Base-by-base conservation (phyloP, 2,113 vertebrate species). In the Phoenicopterus ruber region DNA sequence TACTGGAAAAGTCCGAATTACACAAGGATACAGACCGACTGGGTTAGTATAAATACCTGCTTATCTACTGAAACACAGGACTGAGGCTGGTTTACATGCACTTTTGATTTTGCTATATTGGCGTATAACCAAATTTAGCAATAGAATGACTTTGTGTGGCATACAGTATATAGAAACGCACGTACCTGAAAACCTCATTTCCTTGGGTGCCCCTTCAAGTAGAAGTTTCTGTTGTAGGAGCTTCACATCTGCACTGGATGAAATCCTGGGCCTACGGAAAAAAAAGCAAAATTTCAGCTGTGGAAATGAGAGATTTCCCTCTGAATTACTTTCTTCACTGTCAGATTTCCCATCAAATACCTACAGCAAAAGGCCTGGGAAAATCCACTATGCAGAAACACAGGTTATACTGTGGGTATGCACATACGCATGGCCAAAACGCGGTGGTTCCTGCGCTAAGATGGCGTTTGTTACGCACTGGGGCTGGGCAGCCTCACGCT, bases 401-500 rank as follows among this genome's bases (percentile, higher is more conserved):
- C 17, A 1, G 52, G 36, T 47, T 21, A 25, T 40, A 4, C 28
- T 17, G 21, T 8, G 31, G 49, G 29, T 25, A 4, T 2, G 34
- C 12, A 21, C 16, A 1, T 2, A 2, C 3, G 8, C 3, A 32
- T 3, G 46, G 52, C 50, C 25, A 17, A 42, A 67, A 13, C 10
- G 0, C 1, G 10, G 17, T 4, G 31, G 19, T 5, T 67, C 58
- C 86, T 5, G n/a, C 17, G 25, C 17, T 21, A 22, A 13, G 10
- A 6, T 10, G 5, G 1, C 3, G 11, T 31, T n/a, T 36, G 26
- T 5, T 17, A 2, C 3, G 6, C 34, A 0, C 6, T 5, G 17
- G 40, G 29, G 28, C 49, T 31, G 66, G 38, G 21, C 17, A 57
- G 79, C 20, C 7, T 40, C 26, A 4, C 52, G 17, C 17, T 3